These are phyloP conservation scores for Cheilosia grossa DNA, from an alignment of 2,888 invertebrate species.

Conservation along the genomic window DNA sequence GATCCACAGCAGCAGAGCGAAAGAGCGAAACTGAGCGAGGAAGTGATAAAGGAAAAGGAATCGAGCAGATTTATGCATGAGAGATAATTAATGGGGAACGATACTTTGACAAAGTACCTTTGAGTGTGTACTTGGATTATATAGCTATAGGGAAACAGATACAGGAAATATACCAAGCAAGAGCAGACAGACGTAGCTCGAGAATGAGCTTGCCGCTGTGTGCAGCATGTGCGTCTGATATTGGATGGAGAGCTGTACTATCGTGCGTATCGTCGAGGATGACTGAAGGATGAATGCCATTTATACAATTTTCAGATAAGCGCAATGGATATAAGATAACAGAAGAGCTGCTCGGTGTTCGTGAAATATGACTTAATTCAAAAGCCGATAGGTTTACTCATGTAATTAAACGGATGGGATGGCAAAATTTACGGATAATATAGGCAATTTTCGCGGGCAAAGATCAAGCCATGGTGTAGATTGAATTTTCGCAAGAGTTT, in stretches of 20 bases:
- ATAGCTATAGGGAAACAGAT: conserved; percentile 17
- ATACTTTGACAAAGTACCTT: conserved; percentile 68
- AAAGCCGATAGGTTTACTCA: conserved; percentile 49
- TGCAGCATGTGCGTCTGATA: conserved; percentile 47
- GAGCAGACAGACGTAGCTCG: conserved; percentile 2
- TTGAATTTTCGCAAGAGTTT: conserved; percentile 6
- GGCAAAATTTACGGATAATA: conserved; percentile 32
- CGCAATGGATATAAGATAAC: conserved; percentile 26
- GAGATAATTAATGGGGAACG: conserved; percentile 62
- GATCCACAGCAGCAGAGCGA: not conserved
- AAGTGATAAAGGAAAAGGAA: conserved; percentile 47
- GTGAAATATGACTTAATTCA: conserved; percentile 56
- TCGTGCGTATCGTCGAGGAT: conserved; percentile 9
- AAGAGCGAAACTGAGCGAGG: not conserved
- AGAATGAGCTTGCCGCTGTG: not conserved
- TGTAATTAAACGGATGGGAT: conserved; percentile 42
- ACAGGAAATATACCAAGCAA: conserved; percentile 11
- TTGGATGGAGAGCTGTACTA: conserved; percentile 5
- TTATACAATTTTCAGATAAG: conserved; percentile 53
- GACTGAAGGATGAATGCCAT: conserved; percentile 58
- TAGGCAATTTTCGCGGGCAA: conserved; percentile 7
- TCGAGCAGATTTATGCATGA: conserved; percentile 68
- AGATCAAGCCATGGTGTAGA: not conserved
- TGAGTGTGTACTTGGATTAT: conserved; percentile 46
- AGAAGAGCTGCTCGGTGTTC: conserved; percentile 18